Evolutionary conservation across 1,140 invertebrate species (phyloP), one percentile per base, ranked within the genome.

Genomic region (Scylla paramamosain): DNA sequence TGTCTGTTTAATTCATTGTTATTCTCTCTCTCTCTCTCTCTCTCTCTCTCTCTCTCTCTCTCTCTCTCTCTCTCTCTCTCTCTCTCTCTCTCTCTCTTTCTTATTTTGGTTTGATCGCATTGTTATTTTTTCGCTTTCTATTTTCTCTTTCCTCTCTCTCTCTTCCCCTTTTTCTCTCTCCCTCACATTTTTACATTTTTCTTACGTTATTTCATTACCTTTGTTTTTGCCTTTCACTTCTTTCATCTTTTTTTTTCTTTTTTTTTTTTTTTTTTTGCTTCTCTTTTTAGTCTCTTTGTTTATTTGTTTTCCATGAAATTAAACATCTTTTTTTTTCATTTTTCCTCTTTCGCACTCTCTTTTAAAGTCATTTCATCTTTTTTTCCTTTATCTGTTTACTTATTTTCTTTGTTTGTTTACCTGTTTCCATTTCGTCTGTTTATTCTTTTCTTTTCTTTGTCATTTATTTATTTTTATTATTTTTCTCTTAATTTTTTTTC

Each of bases 1-100:
- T 87, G 0, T 2, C 29, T 29, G 32, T 86, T 10, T 86, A 28
- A 16, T 32, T 29, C 28, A 87, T 39, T 29, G 12, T 28, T 28
- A 87, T 28, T 59, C 90, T 48, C 0, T 45, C 52, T 77, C 46
- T 67, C 4, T 91, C n/a, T 91, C 90, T 91, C 46, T 59, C n/a
- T 67, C n/a, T n/a, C 29, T 29, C 46, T 59, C 28, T 31, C 29
- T 48, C 39, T 59, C 90, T 59, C 48, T 59, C 48, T 91, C n/a
- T 59, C 16, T 91, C 20, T 52, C 39, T 12, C 48, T 28, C 39
- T 77, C 52, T 29, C 48, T 59, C 46, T 59, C 52, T 91, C 25
- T 59, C 32, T 91, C 90, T 31, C 25, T 12, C 32, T 91, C 48
- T 59, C 16, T 14, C 46, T 29, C 52, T 91, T 4, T 12, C 4